Evolutionary conservation across 2,888 invertebrate species (phyloP).

Genomic region (Mythimna lalbum): DNA sequence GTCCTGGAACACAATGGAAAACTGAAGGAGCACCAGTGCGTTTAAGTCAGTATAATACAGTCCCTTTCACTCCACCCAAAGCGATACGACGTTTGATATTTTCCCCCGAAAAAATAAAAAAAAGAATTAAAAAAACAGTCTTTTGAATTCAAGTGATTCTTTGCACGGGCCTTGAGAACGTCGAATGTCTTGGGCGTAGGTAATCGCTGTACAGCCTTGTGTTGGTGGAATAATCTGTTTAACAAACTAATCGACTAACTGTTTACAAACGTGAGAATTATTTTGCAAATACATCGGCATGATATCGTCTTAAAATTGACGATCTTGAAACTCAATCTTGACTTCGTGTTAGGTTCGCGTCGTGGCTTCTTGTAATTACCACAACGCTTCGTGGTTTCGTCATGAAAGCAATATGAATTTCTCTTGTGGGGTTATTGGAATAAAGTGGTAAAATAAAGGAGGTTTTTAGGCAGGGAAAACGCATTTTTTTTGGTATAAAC

Average conservation of each 20-base stretch:
- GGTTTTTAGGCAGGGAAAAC: too few relatives aligned
- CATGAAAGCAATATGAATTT: neutral
- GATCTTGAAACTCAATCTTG: neutral
- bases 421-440: neutral
- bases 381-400: neutral
- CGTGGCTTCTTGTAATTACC: slow-evolving; percentile 9
- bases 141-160: slow-evolving; percentile 32
- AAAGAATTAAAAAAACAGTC: too few relatives aligned
- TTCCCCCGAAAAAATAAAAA: too few relatives aligned
- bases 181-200: slow-evolving; percentile 26
- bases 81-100: too few relatives aligned
- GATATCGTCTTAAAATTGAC: slow-evolving; percentile 5
- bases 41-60: too few relatives aligned
- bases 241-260: slow-evolving; percentile 32
- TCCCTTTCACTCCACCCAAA: too few relatives aligned
- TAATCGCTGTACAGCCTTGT: slow-evolving; percentile 39
- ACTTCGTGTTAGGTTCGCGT: neutral
- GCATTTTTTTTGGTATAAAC: too few relatives aligned
- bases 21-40: too few relatives aligned
- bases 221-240: slow-evolving; percentile 34
- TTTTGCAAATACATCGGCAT: slow-evolving; percentile 29
- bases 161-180: slow-evolving; percentile 13
- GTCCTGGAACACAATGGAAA: too few relatives aligned
- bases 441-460: too few relatives aligned
- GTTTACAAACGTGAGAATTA: slow-evolving; percentile 32